phyloP scores from a whole-genome alignment of 2,888 invertebrate species.

The Marasmarcha lunaedactyla region DNA sequence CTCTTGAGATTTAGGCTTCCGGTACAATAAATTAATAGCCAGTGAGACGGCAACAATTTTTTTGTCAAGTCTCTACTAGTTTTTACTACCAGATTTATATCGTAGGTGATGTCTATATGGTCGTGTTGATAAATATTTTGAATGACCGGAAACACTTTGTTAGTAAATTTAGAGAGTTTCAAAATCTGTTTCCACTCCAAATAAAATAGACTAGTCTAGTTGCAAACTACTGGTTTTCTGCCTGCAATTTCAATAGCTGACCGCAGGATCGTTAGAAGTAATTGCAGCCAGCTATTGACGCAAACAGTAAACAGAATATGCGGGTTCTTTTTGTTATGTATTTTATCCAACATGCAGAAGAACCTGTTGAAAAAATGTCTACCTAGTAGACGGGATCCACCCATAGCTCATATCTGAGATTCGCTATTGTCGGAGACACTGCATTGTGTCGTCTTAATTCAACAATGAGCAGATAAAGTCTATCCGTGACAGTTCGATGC shows the following conservation, averaged over 20 bases:
- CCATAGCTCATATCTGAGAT: constrained; percentile 46
- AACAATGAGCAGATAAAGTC: constrained; percentile 58
- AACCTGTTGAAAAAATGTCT: constrained; percentile 30
- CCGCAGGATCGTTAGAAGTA: constrained; percentile 61
- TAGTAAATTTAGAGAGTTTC: constrained; percentile 23
- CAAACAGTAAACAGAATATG: constrained; percentile 33
- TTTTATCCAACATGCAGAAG: constrained; percentile 20
- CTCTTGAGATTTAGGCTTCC: constrained; percentile 69
- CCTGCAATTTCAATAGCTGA: constrained; percentile 31
- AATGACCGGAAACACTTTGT: constrained; percentile 41
- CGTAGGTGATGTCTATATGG: constrained; percentile 42
- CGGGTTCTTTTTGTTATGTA: constrained; percentile 35
- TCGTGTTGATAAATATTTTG: constrained; percentile 11
- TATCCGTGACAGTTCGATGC: constrained; percentile 54
- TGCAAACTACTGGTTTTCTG: background rate
- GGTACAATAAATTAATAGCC: constrained; percentile 61
- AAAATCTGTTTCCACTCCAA: constrained; percentile 40
- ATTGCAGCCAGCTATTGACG: constrained; percentile 45
- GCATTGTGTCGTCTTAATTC: constrained; percentile 51
- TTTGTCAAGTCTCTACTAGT: constrained; percentile 37
- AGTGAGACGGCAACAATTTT: constrained; percentile 33
- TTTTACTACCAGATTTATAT: constrained; percentile 41
- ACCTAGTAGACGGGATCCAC: constrained; percentile 30
- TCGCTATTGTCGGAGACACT: constrained; percentile 41
- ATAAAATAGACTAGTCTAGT: constrained; percentile 24